phyloP scores from a whole-genome alignment of 2,113 vertebrate genomes.

The Physeter macrocephalus region DNA sequence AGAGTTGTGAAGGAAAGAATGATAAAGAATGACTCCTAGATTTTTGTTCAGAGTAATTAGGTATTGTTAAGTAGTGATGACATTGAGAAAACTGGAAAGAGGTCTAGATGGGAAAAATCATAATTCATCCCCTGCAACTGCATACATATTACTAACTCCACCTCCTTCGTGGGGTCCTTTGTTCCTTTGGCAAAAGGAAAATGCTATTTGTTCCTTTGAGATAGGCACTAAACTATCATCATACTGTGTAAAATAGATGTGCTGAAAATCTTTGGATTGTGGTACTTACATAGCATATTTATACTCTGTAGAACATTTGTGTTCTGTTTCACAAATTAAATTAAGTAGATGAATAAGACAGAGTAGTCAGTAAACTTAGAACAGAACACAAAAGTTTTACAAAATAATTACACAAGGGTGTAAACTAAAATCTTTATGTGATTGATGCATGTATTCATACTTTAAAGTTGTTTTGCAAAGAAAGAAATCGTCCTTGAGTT shows the following conservation, averaged over 20 bases:
- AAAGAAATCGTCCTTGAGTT: not conserved
- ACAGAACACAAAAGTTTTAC: not conserved
- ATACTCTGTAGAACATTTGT: not conserved
- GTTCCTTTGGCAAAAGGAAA: not conserved
- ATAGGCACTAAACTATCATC: not conserved
- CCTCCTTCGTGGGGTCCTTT: not conserved
- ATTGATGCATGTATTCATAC: not conserved
- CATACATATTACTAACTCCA: not conserved
- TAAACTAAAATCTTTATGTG: not conserved
- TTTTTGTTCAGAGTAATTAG: not conserved
- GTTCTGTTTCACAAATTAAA: not conserved
- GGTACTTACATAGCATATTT: not conserved
- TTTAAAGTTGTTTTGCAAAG: not conserved
- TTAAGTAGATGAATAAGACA: not conserved
- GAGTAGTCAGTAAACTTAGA: not conserved
- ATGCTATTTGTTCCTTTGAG: not conserved
- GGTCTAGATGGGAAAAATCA: not conserved
- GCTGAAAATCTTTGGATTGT: not conserved
- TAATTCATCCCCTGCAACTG: not conserved
- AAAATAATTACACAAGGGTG: not conserved
- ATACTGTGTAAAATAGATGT: not conserved
- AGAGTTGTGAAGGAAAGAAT: not conserved
- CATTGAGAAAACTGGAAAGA: not conserved
- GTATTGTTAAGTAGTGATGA: not conserved
- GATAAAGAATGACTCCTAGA: not conserved